Conservation (phyloP, 2,888 invertebrate species). For the Cephalotes varians region DNA sequence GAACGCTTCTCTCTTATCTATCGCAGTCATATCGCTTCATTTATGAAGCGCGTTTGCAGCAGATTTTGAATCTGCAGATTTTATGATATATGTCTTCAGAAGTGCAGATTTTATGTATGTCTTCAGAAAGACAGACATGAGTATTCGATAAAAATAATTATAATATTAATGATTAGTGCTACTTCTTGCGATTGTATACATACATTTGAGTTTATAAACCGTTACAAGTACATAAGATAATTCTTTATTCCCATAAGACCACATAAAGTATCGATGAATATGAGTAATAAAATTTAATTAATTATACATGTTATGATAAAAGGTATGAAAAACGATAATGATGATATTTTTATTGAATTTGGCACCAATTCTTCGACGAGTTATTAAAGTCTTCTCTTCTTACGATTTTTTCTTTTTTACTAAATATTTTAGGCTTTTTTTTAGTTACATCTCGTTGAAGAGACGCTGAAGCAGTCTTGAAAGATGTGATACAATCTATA, state of each 20-base stretch:
- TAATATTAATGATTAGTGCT: neutral
- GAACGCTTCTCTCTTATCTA: conserved; percentile 33
- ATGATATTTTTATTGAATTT: conserved; percentile 6
- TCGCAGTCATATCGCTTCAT: neutral
- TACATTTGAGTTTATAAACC: neutral
- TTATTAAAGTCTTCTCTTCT: neutral
- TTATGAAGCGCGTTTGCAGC: neutral
- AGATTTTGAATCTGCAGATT: conserved; percentile 25
- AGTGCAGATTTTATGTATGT: neutral
- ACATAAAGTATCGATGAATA: neutral
- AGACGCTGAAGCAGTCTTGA: neutral
- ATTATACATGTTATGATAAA: neutral
- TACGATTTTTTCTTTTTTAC: neutral
- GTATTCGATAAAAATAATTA: neutral
- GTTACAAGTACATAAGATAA: neutral
- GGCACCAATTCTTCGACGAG: neutral
- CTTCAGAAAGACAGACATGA: neutral
- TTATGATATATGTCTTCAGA: neutral
- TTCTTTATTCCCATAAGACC: neutral
- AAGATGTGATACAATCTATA: neutral
- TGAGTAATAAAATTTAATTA: conserved; percentile 30
- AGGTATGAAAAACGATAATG: neutral
- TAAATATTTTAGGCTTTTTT: neutral
- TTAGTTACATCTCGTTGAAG: neutral
- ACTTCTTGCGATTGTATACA: neutral